phyloP scores from a whole-genome alignment of 2,797 vertebrate species.

The Craterocephalus amniculus region DNA sequence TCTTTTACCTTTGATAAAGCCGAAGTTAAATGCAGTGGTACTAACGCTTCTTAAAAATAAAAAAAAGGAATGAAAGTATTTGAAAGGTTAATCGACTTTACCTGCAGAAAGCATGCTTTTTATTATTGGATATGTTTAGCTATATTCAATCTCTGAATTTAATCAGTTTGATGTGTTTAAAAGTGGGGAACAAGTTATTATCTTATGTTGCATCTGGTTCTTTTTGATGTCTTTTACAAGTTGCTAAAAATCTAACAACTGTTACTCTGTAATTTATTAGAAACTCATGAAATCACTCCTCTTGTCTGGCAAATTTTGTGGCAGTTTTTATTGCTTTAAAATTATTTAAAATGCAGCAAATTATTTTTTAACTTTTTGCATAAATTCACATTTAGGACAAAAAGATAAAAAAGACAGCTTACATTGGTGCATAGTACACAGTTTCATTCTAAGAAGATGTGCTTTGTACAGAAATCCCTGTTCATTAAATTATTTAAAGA shows the following conservation, averaged over 20 bases:
- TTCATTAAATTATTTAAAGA: too few species aligned
- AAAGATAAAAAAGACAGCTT: rapidly evolving
- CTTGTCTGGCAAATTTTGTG: neutral
- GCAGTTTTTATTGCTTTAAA: neutral
- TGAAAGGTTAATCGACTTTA: neutral
- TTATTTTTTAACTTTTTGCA: neutral
- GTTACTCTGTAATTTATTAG: neutral
- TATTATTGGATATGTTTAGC: neutral
- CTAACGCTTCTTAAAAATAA: neutral
- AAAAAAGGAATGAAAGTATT: neutral
- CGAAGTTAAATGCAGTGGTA: too few species aligned
- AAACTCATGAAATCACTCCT: neutral
- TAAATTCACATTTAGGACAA: neutral
- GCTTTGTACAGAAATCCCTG: too few species aligned
- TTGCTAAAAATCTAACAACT: neutral
- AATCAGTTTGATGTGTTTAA: neutral
- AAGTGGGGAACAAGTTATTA: conserved; percentile 1
- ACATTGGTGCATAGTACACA: neutral
- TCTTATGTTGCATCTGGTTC: neutral
- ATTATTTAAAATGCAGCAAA: neutral
- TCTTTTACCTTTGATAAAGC: too few species aligned
- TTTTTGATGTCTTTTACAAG: neutral
- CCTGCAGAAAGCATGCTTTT: neutral
- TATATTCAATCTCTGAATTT: neutral
- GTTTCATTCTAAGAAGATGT: neutral